Conservation (phyloP, 2,797 vertebrate species). For the Myripristis murdjan region DNA sequence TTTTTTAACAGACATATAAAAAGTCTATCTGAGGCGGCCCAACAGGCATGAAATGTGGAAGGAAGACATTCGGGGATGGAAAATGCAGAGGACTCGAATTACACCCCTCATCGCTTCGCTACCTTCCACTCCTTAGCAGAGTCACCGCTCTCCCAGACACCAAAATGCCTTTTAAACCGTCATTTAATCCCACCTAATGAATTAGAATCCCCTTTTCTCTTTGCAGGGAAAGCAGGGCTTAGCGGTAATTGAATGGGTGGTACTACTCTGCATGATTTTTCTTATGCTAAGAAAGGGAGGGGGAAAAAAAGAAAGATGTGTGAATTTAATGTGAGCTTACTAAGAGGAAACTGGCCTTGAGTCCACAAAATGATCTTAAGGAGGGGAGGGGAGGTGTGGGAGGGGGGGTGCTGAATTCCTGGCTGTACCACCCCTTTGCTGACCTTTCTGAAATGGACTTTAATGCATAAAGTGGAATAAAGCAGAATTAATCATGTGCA, state of each 20-base stretch:
- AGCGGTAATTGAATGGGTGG: conserved; percentile 79
- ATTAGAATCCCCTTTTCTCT: conserved; percentile 72
- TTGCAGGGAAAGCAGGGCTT: conserved; percentile 71
- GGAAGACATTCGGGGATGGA: conserved; percentile 69
- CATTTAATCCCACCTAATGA: conserved; percentile 81
- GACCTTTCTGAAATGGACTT: conserved; percentile 80
- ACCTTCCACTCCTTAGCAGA: conserved; percentile 57
- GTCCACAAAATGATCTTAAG: conserved; percentile 67
- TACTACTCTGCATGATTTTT: conserved; percentile 68
- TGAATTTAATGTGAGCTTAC: conserved; percentile 66
- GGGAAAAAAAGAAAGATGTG: conserved; percentile 46
- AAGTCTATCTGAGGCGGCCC: conserved; percentile 70
- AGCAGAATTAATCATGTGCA: conserved; percentile 78
- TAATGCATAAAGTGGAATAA: conserved; percentile 81
- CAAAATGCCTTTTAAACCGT: conserved; percentile 71
- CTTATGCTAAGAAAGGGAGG: conserved; percentile 51
- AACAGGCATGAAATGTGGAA: conserved; percentile 78
- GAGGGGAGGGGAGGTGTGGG: conserved; percentile 11
- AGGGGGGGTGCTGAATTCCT: conserved; percentile 48
- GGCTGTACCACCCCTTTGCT: conserved; percentile 62
- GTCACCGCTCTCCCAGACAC: conserved; percentile 56
- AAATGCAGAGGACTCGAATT: conserved; percentile 74
- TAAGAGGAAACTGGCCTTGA: conserved; percentile 73
- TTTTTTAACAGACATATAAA: conserved; percentile 75
- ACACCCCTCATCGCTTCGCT: conserved; percentile 69